Percentiles rank a stretch among this genome's conserved stretches.
These are phyloP conservation scores for Alloplasta piceator DNA, from an alignment of 2,888 invertebrate species.

Conservation along the genomic window DNA sequence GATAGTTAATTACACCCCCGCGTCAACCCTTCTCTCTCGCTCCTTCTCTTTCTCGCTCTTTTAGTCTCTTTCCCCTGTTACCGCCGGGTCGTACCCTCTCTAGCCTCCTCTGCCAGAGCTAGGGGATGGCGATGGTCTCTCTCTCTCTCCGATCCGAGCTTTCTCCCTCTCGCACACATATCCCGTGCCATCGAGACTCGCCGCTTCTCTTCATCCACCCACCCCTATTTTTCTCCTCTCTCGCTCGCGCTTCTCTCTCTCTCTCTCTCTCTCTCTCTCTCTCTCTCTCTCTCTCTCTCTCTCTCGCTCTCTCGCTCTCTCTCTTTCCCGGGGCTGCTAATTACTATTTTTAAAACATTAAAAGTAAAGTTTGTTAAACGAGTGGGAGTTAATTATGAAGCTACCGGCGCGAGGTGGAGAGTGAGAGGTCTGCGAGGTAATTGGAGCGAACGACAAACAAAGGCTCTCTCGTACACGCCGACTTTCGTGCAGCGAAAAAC, in stretches of 20 bases:
- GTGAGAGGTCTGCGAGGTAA: constrained; percentile 78
- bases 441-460: constrained; percentile 83
- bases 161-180: constrained; percentile 65
- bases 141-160: constrained; percentile 67
- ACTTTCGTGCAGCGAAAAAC: constrained; percentile 69
- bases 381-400: constrained; percentile 84
- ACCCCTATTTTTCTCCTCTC: constrained; percentile 59
- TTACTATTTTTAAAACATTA: constrained; percentile 84
- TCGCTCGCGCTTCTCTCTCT: constrained; percentile 49
- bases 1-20: constrained; percentile 83
- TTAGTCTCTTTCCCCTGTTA: constrained; percentile 10
- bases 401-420: constrained; percentile 75
- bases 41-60: constrained; percentile 12
- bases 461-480: constrained; percentile 72
- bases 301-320: constrained; percentile 66
- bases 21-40: constrained; percentile 40
- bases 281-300: constrained; percentile 54
- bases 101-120: constrained; percentile 69
- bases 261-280: constrained; percentile 42
- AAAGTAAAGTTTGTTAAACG: constrained; percentile 84
- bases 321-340: constrained; percentile 81
- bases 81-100: constrained; percentile 68
- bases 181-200: constrained; percentile 31
- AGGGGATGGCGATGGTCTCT: constrained; percentile 38
- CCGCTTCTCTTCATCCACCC: constrained; percentile 58